phyloP scores from a whole-genome alignment of 92 coral and sea anemone genomes.

The Chrysogorgia sp. region DNA sequence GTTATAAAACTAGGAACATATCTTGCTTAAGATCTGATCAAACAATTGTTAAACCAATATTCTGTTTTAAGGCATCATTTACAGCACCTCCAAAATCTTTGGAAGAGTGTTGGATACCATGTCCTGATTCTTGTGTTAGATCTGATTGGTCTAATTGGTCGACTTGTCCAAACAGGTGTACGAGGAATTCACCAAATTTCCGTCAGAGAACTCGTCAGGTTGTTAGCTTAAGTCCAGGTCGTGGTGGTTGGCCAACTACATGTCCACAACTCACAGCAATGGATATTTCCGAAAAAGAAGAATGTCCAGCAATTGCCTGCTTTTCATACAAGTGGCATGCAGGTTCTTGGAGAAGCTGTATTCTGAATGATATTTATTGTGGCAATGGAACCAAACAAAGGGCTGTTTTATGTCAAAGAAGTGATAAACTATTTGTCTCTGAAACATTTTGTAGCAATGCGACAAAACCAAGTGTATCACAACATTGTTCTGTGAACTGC shows the following conservation, averaged over 20 bases:
- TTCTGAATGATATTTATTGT: constrained; percentile 1
- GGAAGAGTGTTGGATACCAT: constrained; percentile 29
- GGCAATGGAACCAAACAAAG: constrained; percentile 6
- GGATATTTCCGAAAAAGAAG: constrained; percentile 18
- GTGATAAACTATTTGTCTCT: background rate
- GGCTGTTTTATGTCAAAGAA: constrained; percentile 16
- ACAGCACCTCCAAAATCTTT: constrained; percentile 13
- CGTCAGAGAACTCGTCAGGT: constrained; percentile 17
- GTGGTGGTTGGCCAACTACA: constrained; percentile 31
- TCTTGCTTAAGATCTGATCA: constrained; percentile 31
- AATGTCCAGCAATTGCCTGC: constrained; percentile 1
- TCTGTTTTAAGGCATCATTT: background rate
- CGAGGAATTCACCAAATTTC: background rate
- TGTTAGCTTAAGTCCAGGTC: constrained; percentile 29
- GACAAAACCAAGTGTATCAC: constrained; percentile 7
- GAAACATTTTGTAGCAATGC: constrained; percentile 6
- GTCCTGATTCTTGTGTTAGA: constrained; percentile 17
- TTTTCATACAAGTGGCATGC: constrained; percentile 24
- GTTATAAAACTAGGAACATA: constrained; percentile 26
- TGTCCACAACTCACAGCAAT: constrained; percentile 24
- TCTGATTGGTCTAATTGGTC: constrained; percentile 35
- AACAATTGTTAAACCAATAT: background rate
- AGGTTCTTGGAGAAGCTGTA: constrained; percentile 14
- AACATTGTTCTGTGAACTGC: constrained; percentile 6
- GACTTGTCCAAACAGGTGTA: constrained; percentile 11